Conservation (phyloP, 2,888 invertebrate species). For the Bembecia ichneumoniformis region DNA sequence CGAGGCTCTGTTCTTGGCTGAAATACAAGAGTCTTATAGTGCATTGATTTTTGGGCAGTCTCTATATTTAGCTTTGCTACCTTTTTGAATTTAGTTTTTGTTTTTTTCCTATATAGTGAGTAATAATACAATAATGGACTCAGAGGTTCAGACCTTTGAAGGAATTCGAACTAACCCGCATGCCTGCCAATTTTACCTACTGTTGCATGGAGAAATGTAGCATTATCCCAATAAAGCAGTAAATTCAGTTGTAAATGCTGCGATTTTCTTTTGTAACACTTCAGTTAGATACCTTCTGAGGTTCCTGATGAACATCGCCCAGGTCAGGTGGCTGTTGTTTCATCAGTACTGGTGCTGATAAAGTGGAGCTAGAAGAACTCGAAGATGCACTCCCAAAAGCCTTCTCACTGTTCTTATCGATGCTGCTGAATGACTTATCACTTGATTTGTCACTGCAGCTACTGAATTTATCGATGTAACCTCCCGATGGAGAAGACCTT, state of each 20-base stretch:
- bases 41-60: neutral
- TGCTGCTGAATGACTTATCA: slow-evolving; percentile 63
- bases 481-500: slow-evolving; percentile 77
- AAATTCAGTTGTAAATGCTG: too few relatives aligned
- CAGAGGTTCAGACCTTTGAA: too few relatives aligned
- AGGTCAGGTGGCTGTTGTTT: slow-evolving; percentile 55
- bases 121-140: too few relatives aligned
- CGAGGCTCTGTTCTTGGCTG: slow-evolving; percentile 75
- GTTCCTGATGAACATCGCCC: slow-evolving; percentile 55
- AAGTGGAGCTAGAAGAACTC: slow-evolving; percentile 56
- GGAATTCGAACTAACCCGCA: too few relatives aligned
- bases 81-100: neutral
- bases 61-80: neutral
- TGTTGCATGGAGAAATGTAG: too few relatives aligned
- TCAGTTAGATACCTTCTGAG: slow-evolving; percentile 36
- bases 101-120: neutral
- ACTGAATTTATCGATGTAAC: slow-evolving; percentile 75
- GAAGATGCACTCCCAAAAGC: slow-evolving; percentile 71
- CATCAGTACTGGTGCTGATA: slow-evolving; percentile 34
- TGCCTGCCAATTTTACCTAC: too few relatives aligned
- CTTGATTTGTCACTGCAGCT: slow-evolving; percentile 64
- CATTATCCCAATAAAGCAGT: too few relatives aligned
- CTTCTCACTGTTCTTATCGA: slow-evolving; percentile 69
- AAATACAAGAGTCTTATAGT: neutral
- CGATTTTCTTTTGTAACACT: too few relatives aligned